These are phyloP conservation scores for Euthynnus affinis DNA, from an alignment of 2,797 vertebrate genomes.

Conservation along the genomic window DNA sequence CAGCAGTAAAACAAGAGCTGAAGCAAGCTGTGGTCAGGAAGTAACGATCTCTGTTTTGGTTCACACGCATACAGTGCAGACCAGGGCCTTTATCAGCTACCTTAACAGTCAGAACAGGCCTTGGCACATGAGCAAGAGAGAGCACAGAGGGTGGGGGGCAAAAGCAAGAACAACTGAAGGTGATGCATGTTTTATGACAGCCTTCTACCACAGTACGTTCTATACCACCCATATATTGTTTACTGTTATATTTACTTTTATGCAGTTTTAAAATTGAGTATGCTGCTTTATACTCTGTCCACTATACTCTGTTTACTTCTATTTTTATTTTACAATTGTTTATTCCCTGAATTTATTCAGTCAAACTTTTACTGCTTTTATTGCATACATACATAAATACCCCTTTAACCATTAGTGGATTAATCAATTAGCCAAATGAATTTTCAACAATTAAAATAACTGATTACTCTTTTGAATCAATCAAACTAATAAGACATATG, in stretches of 20 bases:
- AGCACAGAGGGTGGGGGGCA: neutral
- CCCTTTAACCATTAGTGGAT: neutral
- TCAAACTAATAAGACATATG: neutral
- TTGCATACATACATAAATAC: neutral
- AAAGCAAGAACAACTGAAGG: neutral
- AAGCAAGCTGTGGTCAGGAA: slow-evolving; percentile 70
- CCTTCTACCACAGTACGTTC: neutral
- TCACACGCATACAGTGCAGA: slow-evolving; percentile 34
- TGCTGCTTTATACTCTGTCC: neutral
- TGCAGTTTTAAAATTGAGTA: neutral
- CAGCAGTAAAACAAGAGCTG: slow-evolving; percentile 40
- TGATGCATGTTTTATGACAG: slow-evolving; percentile 9
- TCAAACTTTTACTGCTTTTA: neutral
- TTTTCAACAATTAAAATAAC: neutral
- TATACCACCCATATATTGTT: neutral
- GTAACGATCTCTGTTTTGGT: slow-evolving; percentile 61
- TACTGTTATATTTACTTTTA: neutral
- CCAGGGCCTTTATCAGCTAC: slow-evolving; percentile 37
- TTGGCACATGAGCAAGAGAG: slow-evolving; percentile 10
- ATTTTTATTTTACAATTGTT: neutral
- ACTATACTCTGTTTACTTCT: neutral
- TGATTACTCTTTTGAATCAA: neutral
- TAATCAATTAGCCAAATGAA: neutral
- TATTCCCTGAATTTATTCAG: neutral
- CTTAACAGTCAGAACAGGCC: slow-evolving; percentile 34